Conservation (phyloP, 2,888 invertebrate species). For the Eupithecia centaureata region DNA sequence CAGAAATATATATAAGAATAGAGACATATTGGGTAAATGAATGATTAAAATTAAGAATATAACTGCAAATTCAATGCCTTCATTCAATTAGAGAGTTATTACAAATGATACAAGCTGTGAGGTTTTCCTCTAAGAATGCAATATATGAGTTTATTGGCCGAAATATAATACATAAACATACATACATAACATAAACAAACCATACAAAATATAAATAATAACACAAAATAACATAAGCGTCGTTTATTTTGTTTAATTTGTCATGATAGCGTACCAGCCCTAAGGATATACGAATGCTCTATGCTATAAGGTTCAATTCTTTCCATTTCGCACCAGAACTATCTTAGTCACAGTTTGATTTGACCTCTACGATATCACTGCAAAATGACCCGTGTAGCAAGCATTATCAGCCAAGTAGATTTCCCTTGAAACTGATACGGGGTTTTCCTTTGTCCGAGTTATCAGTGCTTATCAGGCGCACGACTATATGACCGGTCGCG, state of each 20-base stretch:
- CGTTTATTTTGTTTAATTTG: too few species aligned
- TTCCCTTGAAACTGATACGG: constrained; percentile 61
- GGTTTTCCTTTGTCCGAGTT: constrained; percentile 67
- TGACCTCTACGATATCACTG: constrained; percentile 10
- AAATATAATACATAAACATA: too few species aligned
- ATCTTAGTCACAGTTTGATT: background rate
- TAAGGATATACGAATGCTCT: background rate
- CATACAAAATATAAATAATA: too few species aligned
- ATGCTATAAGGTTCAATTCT: background rate
- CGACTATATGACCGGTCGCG: constrained; percentile 72
- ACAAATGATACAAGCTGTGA: background rate
- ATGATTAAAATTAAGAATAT: too few species aligned
- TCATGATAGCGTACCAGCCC: too few species aligned
- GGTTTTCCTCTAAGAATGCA: background rate
- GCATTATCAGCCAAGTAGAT: constrained; percentile 55
- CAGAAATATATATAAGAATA: too few species aligned
- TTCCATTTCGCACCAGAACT: background rate
- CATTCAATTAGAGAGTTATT: background rate
- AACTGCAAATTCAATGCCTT: background rate
- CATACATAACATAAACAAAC: too few species aligned
- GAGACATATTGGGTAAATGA: too few species aligned
- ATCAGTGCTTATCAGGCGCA: constrained; percentile 67
- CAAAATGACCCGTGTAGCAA: constrained; percentile 23
- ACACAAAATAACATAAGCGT: too few species aligned
- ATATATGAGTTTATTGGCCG: too few species aligned